Percentiles rank a stretch among this genome's conserved stretches.
Evolutionary conservation across 2,113 vertebrate genomes (phyloP).

Genomic region (Pycnonotus jocosus): DNA sequence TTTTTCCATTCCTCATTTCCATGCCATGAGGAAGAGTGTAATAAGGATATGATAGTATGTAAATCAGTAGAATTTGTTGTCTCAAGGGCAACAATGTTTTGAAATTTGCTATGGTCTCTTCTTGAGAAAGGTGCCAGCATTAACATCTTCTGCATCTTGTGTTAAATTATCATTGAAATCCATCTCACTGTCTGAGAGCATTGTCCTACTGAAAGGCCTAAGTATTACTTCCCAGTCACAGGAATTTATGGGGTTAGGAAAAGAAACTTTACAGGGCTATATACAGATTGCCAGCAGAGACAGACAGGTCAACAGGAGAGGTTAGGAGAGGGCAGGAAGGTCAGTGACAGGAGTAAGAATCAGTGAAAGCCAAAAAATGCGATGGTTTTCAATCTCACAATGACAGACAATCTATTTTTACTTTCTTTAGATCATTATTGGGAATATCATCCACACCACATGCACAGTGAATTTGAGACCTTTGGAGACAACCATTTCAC

Average conservation of each 20-base stretch:
- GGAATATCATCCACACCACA: constrained; percentile 86
- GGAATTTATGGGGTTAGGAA: neutral
- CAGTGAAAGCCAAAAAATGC: neutral
- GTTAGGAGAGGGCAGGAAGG: neutral
- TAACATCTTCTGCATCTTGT: neutral
- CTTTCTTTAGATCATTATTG: constrained; percentile 83
- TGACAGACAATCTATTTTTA: neutral
- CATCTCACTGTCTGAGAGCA: neutral
- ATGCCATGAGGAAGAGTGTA: neutral
- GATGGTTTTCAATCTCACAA: neutral
- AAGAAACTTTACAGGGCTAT: neutral
- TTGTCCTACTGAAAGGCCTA: neutral
- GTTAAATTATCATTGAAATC: neutral
- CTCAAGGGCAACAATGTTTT: neutral
- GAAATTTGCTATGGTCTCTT: neutral
- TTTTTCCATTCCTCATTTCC: neutral
- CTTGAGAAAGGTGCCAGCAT: neutral
- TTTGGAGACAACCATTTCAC: constrained; percentile 92
- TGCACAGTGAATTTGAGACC: constrained; percentile 87
- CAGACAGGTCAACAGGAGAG: neutral
- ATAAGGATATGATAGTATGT: neutral
- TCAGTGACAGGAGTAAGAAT: neutral
- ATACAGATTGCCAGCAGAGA: neutral
- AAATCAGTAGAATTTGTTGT: neutral
- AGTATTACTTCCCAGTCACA: neutral